Base-by-base conservation (phyloP, 2,797 vertebrate genomes). In the Sebastes elongatus region DNA sequence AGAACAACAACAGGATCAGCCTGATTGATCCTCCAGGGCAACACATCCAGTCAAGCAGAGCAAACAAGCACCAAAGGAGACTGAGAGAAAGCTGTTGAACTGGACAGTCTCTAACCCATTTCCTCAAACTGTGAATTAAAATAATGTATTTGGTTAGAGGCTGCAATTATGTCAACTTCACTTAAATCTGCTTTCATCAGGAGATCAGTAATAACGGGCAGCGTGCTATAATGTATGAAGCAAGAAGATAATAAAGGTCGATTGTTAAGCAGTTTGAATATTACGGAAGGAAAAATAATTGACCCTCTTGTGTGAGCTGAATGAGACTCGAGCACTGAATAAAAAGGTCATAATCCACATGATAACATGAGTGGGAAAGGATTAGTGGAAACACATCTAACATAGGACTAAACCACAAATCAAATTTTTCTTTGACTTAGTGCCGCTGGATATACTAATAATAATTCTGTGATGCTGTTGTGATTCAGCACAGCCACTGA, bases 111-210 rank as follows among this genome's bases (percentile, higher is more conserved):
- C 56, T 33, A 74, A 74, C 68, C 27, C 72, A 60, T 82, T 82
- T 73, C 65, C 77, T 71, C 70, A 23, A 62, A 69, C 80, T 72
- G 18, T 67, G 55, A 88, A 89, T 91, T 88, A 74, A 84, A 86
- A 79, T 53, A 14, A 82, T 77, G 76, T 57, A 84, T 83, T 53
- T 80, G 77, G 76, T 86, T 76, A 0, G 82, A 72, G 71, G 82
- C 65, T 57, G 38, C 77, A 33, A 80, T 90, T 82, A 90, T 76
- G 68, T 88, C 69, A 64, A 71, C 71, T 73, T 76, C 62, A 22
- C 66, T 84, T 80, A 68, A 62, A 85, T 76, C 74, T 71, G 71
- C 74, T 87, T 79, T 74, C 78, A 83, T 77, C 76, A 23, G 79
- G 25, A 67, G 57, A 82, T 76, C 74, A 66, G 71, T 25, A 4